phyloP scores from a whole-genome alignment of 2,113 vertebrate genomes.

The Labrus mixtus region DNA sequence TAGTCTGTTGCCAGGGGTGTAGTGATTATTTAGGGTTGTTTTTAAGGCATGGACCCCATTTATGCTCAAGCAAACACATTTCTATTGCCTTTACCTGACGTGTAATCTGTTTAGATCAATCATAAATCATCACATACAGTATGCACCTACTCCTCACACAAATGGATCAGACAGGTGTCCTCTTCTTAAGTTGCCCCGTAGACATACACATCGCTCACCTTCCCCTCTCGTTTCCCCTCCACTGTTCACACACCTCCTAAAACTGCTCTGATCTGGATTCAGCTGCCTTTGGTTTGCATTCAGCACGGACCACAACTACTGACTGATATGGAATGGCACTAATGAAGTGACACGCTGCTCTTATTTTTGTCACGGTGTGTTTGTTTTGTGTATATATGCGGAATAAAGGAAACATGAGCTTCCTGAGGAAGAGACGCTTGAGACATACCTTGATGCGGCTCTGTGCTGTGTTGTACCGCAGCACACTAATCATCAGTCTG shows the following conservation, averaged over 20 bases:
- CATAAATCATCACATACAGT: neutral
- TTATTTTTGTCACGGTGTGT: neutral
- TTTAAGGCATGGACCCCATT: neutral
- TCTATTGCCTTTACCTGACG: neutral
- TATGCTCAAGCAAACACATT: neutral
- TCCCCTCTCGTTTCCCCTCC: slow-evolving; percentile 10
- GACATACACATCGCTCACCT: slow-evolving; percentile 36
- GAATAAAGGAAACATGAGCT: slow-evolving; percentile 16
- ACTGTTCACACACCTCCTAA: slow-evolving; percentile 49
- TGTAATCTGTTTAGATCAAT: neutral
- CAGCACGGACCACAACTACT: slow-evolving; percentile 34
- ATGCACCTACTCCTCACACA: neutral
- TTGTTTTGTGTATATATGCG: neutral
- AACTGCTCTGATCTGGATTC: slow-evolving; percentile 82
- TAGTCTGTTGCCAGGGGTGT: neutral
- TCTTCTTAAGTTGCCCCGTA: slow-evolving; percentile 10
- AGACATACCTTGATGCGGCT: slow-evolving; percentile 5
- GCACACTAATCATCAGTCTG: slow-evolving; percentile 66
- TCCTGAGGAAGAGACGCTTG: slow-evolving; percentile 17
- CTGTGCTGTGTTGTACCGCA: slow-evolving; percentile 60
- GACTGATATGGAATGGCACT: slow-evolving; percentile 45
- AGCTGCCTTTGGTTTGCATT: slow-evolving; percentile 73
- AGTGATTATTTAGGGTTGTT: neutral
- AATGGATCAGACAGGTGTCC: neutral
- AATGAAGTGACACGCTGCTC: slow-evolving; percentile 33